These are phyloP conservation scores for Polyommatus iphigenia DNA, from an alignment of 2,888 invertebrate genomes.

Conservation along the genomic window DNA sequence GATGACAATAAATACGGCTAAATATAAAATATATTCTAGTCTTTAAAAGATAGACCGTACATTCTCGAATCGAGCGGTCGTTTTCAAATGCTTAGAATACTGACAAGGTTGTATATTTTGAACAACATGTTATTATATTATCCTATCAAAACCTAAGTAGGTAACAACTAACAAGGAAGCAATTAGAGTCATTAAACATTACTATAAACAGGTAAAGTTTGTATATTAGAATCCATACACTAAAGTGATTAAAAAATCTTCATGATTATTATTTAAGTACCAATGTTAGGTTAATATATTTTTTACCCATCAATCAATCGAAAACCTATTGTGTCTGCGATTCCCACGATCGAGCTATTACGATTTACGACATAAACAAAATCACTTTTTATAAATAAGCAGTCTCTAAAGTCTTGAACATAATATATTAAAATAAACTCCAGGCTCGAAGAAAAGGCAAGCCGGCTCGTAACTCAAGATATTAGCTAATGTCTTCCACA, in stretches of 20 bases:
- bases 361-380: too few species aligned
- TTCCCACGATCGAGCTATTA: too few species aligned
- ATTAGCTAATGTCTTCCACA: slow-evolving; percentile 10
- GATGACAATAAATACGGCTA: not conserved
- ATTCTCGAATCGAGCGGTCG: not conserved
- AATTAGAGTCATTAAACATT: not conserved
- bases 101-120: not conserved
- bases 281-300: too few species aligned
- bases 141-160: not conserved
- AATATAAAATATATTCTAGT: not conserved
- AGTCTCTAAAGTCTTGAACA: too few species aligned
- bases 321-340: too few species aligned
- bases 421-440: not conserved
- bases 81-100: not conserved
- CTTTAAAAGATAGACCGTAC: not conserved
- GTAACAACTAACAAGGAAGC: not conserved
- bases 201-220: too few species aligned
- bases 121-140: not conserved
- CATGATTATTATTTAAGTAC: too few species aligned
- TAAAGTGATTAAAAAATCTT: too few species aligned
- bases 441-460: not conserved
- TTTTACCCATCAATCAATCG: too few species aligned
- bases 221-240: too few species aligned
- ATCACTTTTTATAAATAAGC: too few species aligned
- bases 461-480: not conserved